A percentile compares a stretch with the other conserved stretches of the same genome.
phyloP scores from a whole-genome alignment of 2,797 vertebrate genomes.

The Sebastolobus alascanus region DNA sequence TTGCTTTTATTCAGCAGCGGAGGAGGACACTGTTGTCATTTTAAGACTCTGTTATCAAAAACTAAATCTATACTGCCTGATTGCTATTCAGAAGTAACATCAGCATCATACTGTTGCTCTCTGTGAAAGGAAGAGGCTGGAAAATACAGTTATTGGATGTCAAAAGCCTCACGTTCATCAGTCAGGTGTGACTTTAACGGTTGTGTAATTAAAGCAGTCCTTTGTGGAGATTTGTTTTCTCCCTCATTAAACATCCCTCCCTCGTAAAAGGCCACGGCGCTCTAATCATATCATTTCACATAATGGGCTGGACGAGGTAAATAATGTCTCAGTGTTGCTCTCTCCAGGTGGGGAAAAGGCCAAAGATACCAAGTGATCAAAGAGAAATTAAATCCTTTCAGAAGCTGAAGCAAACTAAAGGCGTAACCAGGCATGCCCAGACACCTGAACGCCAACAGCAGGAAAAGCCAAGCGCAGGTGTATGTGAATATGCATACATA shows the following conservation, averaged over 20 bases:
- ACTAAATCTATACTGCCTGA: constrained; percentile 2
- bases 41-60: constrained; percentile 9
- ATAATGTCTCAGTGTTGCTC: constrained; percentile 30
- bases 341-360: constrained; percentile 47
- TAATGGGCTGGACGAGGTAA: constrained; percentile 28
- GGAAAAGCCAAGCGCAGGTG: constrained; percentile 48
- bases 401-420: constrained; percentile 44
- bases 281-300: constrained; percentile 44
- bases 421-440: constrained; percentile 63
- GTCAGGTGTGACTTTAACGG: constrained; percentile 7
- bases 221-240: constrained; percentile 39
- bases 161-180: background rate
- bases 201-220: constrained; percentile 24
- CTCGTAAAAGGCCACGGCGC: background rate
- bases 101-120: background rate
- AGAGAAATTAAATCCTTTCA: constrained; percentile 56
- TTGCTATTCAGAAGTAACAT: constrained; percentile 9
- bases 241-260: constrained; percentile 30
- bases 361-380: constrained; percentile 42
- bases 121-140: background rate
- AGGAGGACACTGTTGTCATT: constrained; percentile 5
- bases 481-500: constrained; percentile 28
- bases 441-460: constrained; percentile 40
- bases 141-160: constrained; percentile 10
- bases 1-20: constrained; percentile 5